phyloP scores from a whole-genome alignment of 30 jellyfish, hydroid and myxozoan species.

The Sanderia malayensis region DNA sequence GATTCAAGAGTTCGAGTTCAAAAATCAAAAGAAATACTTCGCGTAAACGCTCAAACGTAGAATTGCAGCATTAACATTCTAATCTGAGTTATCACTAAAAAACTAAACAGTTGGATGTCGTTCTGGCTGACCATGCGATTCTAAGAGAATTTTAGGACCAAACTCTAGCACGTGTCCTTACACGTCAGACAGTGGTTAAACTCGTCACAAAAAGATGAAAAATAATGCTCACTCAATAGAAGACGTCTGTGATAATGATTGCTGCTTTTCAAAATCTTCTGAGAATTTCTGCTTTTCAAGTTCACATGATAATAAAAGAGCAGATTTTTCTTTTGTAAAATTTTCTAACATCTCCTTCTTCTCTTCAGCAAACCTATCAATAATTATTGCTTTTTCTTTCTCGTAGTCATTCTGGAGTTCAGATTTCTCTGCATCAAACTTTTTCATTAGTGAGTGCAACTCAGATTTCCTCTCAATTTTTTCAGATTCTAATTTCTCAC shows the following conservation, averaged over 20 bases:
- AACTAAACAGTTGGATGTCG: too few relatives aligned
- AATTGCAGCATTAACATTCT: too few relatives aligned
- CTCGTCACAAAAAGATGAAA: too few relatives aligned
- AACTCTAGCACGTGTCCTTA: too few relatives aligned
- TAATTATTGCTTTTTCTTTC: conserved; percentile 20
- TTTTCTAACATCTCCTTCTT: conserved; percentile 54
- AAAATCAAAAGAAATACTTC: too few relatives aligned
- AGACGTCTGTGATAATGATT: conserved; percentile 42
- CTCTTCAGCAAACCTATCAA: conserved; percentile 49
- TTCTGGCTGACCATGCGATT: too few relatives aligned
- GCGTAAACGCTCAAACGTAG: too few relatives aligned
- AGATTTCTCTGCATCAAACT: conserved; percentile 20
- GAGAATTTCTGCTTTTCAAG: conserved; percentile 45
- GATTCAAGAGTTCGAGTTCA: too few relatives aligned
- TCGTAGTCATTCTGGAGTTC: conserved; percentile 29
- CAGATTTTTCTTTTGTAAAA: conserved; percentile 56
- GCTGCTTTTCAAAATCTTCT: conserved; percentile 45
- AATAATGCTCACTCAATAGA: conserved; percentile 37
- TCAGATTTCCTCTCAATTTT: not conserved
- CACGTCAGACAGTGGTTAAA: too few relatives aligned
- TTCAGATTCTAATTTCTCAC: not conserved
- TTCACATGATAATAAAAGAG: conserved; percentile 43
- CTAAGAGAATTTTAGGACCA: too few relatives aligned
- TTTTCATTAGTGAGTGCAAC: not conserved
- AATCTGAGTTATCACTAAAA: too few relatives aligned